Evolutionary conservation across 2,797 vertebrate genomes (phyloP).

Genomic region (Myripristis jacobus): DNA sequence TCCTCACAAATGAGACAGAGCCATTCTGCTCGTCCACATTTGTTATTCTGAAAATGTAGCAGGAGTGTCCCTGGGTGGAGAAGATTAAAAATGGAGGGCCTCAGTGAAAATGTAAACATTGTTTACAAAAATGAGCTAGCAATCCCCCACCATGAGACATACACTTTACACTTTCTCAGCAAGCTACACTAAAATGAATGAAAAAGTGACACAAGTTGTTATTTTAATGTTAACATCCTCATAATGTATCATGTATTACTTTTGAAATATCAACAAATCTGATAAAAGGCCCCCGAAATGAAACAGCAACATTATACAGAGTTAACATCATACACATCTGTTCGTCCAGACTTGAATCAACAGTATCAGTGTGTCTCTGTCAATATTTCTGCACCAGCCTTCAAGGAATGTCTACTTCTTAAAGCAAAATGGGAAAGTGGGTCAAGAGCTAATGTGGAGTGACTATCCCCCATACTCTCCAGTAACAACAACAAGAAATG

Average conservation of each 20-base stretch:
- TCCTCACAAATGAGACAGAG: no score
- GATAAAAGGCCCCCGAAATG: constrained; percentile 4
- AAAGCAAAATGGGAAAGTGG: constrained; percentile 62
- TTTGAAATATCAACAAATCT: no score
- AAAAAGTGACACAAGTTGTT: constrained; percentile 20
- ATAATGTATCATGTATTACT: constrained; percentile 2
- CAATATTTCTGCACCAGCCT: constrained; percentile 52
- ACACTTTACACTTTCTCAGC: constrained; percentile 38
- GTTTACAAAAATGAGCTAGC: not conserved
- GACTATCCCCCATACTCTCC: constrained; percentile 37
- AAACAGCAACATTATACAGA: not conserved
- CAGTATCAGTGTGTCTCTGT: constrained; percentile 42
- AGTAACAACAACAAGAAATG: constrained; percentile 63
- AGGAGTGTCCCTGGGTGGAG: no score
- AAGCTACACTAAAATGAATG: constrained; percentile 13
- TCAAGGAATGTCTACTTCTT: constrained; percentile 47
- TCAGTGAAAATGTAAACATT: no score
- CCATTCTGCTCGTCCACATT: no score
- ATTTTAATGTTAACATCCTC: constrained; percentile 16
- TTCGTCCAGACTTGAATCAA: constrained; percentile 45
- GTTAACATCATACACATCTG: constrained; percentile 20
- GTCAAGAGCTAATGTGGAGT: constrained; percentile 58
- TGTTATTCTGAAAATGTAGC: no score
- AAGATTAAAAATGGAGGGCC: no score
- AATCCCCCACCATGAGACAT: constrained; percentile 1